A percentile compares a stretch with the other conserved stretches of the same genome.
These are phyloP conservation scores for Thamnophis sirtalis DNA, from an alignment of 2,113 vertebrate genomes.

Conservation along the genomic window DNA sequence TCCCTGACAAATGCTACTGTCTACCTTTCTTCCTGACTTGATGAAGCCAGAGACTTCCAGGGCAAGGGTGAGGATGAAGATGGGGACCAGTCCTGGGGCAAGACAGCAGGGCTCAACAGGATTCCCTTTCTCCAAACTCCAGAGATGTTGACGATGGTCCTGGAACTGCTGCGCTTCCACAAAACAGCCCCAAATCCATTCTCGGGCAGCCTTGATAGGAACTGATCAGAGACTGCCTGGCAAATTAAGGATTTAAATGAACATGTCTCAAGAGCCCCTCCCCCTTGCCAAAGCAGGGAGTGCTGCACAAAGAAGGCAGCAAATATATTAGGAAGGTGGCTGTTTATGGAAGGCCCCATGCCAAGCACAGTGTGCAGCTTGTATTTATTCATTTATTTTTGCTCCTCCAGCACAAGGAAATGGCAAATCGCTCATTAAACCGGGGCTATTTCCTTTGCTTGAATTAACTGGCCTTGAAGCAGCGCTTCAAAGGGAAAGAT, in stretches of 20 bases:
- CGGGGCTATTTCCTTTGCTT: background rate
- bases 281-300: background rate
- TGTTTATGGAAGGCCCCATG: background rate
- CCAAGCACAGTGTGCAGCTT: background rate
- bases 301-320: background rate
- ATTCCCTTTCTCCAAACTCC: rapidly evolving
- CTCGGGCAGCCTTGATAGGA: background rate
- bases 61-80: background rate
- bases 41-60: rapidly evolving
- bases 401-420: background rate
- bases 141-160: background rate
- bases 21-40: background rate
- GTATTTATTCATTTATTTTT: background rate
- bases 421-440: background rate
- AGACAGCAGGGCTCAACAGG: rapidly evolving
- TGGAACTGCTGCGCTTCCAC: background rate
- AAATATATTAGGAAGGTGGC: background rate
- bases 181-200: background rate
- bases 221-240: background rate
- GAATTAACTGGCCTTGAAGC: background rate
- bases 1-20: background rate
- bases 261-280: background rate
- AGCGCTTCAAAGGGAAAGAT: background rate
- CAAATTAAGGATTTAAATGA: background rate
- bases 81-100: background rate